Conservation (phyloP, 2,113 vertebrate species). For the Trogon surrucura region DNA sequence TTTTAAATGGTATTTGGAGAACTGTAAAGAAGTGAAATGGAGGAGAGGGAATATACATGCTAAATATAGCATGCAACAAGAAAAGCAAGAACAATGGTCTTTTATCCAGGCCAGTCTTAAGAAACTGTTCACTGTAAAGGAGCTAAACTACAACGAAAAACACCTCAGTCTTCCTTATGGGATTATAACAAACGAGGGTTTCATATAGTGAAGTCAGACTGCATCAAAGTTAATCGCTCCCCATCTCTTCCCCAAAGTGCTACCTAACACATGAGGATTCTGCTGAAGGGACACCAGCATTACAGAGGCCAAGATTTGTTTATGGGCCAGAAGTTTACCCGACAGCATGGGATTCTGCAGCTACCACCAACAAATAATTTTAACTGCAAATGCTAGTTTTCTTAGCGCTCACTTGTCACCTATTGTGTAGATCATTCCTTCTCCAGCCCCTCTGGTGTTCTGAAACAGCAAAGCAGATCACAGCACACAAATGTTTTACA, state of each 20-base stretch:
- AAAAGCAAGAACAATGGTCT: constrained; percentile 22
- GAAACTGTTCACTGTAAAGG: not conserved
- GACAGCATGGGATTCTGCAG: not conserved
- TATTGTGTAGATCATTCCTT: not conserved
- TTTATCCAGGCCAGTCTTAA: constrained; percentile 26
- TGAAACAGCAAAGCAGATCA: not conserved
- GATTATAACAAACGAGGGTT: not conserved
- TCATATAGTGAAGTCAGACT: not conserved
- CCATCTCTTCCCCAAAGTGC: not conserved
- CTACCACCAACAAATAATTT: not conserved
- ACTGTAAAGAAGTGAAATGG: not conserved
- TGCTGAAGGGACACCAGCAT: not conserved
- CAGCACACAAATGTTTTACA: not conserved
- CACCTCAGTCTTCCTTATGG: not conserved
- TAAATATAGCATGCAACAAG: constrained; percentile 42
- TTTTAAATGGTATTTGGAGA: not conserved
- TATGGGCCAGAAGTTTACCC: not conserved
- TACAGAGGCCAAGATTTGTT: not conserved
- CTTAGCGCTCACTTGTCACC: not conserved
- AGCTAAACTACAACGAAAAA: not conserved
- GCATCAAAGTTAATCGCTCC: not conserved
- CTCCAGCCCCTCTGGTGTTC: not conserved
- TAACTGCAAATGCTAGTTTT: not conserved
- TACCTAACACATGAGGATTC: not conserved
- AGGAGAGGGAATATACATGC: constrained; percentile 17